Conservation (phyloP, 2,797 vertebrate genomes). For the Periparus ater region DNA sequence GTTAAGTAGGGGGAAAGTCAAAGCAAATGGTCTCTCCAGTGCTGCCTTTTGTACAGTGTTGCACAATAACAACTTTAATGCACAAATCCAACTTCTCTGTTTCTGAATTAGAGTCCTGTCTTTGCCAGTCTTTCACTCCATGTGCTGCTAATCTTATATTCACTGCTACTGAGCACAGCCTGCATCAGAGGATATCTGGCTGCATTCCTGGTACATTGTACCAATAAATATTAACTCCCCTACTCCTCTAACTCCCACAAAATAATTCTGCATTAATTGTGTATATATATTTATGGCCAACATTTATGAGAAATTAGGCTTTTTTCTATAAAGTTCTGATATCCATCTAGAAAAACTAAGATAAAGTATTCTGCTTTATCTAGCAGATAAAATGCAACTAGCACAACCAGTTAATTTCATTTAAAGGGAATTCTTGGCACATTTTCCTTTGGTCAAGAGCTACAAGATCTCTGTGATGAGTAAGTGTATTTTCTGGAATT, state of each 20-base stretch:
- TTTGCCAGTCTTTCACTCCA: conserved; percentile 18
- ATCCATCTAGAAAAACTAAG: neutral
- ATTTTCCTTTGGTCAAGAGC: neutral
- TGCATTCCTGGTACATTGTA: conserved; percentile 1
- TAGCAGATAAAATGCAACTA: neutral
- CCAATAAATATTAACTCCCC: conserved; percentile 19
- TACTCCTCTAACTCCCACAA: neutral
- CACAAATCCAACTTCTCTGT: neutral
- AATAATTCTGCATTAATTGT: neutral
- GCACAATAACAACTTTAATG: neutral
- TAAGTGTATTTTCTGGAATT: neutral
- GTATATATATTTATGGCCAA: neutral
- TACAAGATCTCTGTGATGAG: neutral
- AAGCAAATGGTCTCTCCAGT: neutral
- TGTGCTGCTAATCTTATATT: conserved; percentile 3
- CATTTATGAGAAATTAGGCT: neutral
- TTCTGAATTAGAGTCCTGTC: neutral
- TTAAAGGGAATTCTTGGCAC: neutral
- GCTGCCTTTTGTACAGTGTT: neutral
- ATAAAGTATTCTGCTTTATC: neutral
- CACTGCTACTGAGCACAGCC: neutral
- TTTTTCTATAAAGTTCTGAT: neutral
- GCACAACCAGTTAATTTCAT: neutral
- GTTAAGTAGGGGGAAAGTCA: neutral
- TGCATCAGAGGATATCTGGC: neutral